Evolutionary conservation across 2,797 vertebrate species (phyloP).

Genomic region (Etheostoma perlongum): DNA sequence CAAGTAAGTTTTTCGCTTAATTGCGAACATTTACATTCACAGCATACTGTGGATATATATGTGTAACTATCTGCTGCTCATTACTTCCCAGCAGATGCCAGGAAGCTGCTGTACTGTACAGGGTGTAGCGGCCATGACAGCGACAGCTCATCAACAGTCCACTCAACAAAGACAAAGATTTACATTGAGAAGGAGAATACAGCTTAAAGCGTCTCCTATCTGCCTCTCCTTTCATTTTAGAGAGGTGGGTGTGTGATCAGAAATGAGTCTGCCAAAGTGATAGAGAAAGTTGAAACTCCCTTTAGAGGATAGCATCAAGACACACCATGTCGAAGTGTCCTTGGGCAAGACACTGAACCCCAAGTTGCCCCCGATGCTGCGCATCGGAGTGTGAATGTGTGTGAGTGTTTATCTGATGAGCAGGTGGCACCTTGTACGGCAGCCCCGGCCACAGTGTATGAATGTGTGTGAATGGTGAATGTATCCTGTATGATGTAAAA

Average conservation of each 20-base stretch:
- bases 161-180: conserved; percentile 40
- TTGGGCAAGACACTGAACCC: no score
- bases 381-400: no score
- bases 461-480: no score
- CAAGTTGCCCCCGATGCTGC: no score
- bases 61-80: conserved; percentile 57
- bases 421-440: no score
- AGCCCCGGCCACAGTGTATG: no score
- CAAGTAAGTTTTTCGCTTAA: conserved; percentile 67
- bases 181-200: conserved; percentile 33
- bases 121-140: conserved; percentile 26
- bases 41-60: conserved; percentile 17
- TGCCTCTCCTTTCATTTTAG: conserved; percentile 44
- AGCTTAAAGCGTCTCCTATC: conserved; percentile 16
- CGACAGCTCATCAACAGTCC: conserved; percentile 38
- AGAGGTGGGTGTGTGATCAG: conserved; percentile 39
- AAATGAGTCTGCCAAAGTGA: conserved; percentile 44
- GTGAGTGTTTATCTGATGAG: no score
- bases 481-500: no score
- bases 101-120: conserved; percentile 41
- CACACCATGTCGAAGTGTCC: no score
- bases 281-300: conserved; percentile 35
- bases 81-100: conserved; percentile 63
- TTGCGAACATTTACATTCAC: conserved; percentile 73
- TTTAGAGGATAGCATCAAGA: conserved; percentile 39